Conservation (phyloP, 2,888 invertebrate genomes). For the Sclerodermus sp. region DNA sequence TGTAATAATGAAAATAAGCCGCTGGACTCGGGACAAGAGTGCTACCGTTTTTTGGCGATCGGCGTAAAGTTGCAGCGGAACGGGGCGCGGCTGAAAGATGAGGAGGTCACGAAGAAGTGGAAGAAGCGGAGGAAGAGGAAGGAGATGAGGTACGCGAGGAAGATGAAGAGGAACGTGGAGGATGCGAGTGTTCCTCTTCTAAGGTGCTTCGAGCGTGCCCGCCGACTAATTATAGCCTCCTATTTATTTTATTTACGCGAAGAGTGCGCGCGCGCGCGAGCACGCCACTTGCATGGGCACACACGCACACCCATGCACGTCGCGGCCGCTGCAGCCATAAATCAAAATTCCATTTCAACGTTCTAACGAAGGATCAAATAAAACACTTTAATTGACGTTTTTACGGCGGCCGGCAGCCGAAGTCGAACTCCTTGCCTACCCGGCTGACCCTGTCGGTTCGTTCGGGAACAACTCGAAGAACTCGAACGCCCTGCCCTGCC, state of each 20-base stretch:
- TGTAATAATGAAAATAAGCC: too few relatives aligned
- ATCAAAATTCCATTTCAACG: constrained; percentile 60
- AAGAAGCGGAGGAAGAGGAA: too few relatives aligned
- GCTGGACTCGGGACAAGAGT: too few relatives aligned
- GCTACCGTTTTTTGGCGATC: too few relatives aligned
- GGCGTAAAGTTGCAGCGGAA: too few relatives aligned
- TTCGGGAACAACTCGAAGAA: constrained; percentile 20
- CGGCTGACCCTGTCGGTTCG: constrained; percentile 39
- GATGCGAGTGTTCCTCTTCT: constrained; percentile 1
- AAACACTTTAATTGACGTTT: constrained; percentile 60
- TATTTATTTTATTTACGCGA: constrained; percentile 57
- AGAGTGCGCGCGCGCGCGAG: constrained; percentile 25
- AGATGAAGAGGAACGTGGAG: too few relatives aligned
- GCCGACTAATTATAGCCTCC: constrained; percentile 55
- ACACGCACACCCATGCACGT: constrained; percentile 17
- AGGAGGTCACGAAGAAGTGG: too few relatives aligned
- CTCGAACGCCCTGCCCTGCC: constrained; percentile 10
- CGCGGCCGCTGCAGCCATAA: constrained; percentile 43
- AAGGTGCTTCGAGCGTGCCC: constrained; percentile 22
- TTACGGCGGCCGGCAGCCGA: constrained; percentile 58
- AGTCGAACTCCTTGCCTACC: constrained; percentile 45
- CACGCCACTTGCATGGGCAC: constrained; percentile 24
- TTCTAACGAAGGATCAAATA: constrained; percentile 60
- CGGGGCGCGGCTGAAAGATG: too few relatives aligned
- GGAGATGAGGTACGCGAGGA: too few relatives aligned